These are phyloP conservation scores for Acrobasis suavella DNA, from an alignment of 2,888 invertebrate genomes.

Conservation along the genomic window DNA sequence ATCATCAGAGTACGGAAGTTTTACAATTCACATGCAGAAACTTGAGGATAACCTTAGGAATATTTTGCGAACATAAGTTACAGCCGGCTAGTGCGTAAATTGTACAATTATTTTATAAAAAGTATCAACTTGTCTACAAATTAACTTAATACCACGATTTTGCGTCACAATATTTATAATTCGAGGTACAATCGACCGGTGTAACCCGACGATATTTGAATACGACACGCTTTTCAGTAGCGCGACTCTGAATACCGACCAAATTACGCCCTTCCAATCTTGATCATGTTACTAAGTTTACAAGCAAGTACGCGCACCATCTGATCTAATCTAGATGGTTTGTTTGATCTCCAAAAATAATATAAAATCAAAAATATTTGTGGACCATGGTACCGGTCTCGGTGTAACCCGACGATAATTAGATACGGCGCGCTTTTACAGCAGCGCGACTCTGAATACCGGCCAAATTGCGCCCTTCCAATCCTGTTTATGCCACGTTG, in stretches of 20 bases:
- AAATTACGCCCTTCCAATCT: slow-evolving; percentile 79
- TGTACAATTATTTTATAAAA: too few relatives aligned
- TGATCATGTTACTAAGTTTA: slow-evolving; percentile 57
- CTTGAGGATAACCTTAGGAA: too few relatives aligned
- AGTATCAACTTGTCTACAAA: too few relatives aligned
- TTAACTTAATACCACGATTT: too few relatives aligned
- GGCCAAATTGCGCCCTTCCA: slow-evolving; percentile 78
- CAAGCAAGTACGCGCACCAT: too few relatives aligned
- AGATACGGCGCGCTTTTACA: slow-evolving; percentile 81
- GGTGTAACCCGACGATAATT: slow-evolving; percentile 73
- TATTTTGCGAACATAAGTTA: too few relatives aligned
- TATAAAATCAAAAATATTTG: slow-evolving; percentile 39
- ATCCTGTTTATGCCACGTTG: slow-evolving; percentile 71
- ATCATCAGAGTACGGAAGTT: too few relatives aligned
- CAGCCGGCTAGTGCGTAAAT: too few relatives aligned
- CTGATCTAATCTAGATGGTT: not conserved
- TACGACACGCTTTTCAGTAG: slow-evolving; percentile 79
- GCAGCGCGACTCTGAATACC: slow-evolving; percentile 74
- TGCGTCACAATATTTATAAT: slow-evolving; percentile 42
- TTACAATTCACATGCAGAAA: too few relatives aligned
- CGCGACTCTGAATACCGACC: slow-evolving; percentile 75
- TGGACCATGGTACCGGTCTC: slow-evolving; percentile 49
- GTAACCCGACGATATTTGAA: slow-evolving; percentile 77
- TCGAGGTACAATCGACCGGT: slow-evolving; percentile 47
- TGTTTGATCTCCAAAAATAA: not conserved